Conservation (phyloP, 2,888 invertebrate genomes). For the Megalurothrips usitatus region DNA sequence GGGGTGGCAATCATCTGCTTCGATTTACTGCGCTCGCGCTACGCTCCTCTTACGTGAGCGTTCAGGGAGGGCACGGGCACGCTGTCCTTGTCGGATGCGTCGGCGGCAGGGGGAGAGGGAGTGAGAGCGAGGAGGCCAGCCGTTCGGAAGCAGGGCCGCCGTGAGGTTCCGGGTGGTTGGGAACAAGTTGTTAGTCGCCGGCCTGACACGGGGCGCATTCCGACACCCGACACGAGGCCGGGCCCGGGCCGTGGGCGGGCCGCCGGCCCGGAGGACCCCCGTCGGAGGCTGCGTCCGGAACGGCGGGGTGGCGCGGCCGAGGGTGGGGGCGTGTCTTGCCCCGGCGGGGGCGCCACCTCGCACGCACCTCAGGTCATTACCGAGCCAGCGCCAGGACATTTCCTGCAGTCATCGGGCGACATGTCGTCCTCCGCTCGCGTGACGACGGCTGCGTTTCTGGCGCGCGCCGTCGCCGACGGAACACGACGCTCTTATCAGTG, state of each 20-base stretch:
- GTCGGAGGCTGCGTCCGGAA: too few species aligned
- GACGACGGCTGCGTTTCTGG: not conserved
- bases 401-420: not conserved
- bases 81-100: too few species aligned
- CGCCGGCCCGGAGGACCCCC: too few species aligned
- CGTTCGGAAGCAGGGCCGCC: not conserved
- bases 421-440: not conserved
- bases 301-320: too few species aligned
- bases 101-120: too few species aligned
- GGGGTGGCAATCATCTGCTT: slow-evolving; percentile 3
- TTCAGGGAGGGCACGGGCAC: too few species aligned
- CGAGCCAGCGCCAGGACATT: not conserved
- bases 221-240: slow-evolving; percentile 14
- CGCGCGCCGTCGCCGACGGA: not conserved
- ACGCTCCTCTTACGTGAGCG: too few species aligned
- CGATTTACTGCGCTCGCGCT: slow-evolving; percentile 1
- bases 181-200: slow-evolving; percentile 11
- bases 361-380: not conserved
- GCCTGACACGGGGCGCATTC: not conserved
- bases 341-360: not conserved
- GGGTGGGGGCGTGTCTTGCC: not conserved
- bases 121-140: too few species aligned
- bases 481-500: not conserved
- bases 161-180: slow-evolving; percentile 19
- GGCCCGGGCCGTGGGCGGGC: too few species aligned